Base-by-base conservation (phyloP, 2,113 vertebrate genomes). In the Centropus unirufus region DNA sequence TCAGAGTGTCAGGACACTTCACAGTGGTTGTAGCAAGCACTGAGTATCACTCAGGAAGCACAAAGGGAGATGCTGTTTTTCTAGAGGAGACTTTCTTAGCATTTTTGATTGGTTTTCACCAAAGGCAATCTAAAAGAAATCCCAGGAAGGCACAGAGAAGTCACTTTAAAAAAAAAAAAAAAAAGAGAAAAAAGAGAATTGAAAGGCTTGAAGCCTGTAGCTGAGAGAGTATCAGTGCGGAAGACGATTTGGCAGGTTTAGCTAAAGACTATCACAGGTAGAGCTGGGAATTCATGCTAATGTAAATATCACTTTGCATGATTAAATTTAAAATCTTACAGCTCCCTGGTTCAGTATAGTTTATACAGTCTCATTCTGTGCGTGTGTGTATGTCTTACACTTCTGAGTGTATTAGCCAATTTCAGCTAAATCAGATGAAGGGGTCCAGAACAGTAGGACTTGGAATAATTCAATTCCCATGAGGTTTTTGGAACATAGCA, bases 391-490 rank as follows among this genome's bases (percentile, higher is more conserved):
- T 36, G 29, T 69, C 55, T 83, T 46, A 5, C 8, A 8, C 55
- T 55, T 83, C 55, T 80, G 51, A 70, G 27, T 36, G 26, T 70
- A 81, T 77, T 61, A 89, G 32, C 26, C 44, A 63, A 34, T 86
- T 75, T 63, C 66, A 86, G 29, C 63, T 86, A 83, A 93, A 81
- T 92, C 27, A 90, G 76, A 90, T 92, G 90, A 70, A 92, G 76
- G 89, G 51, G 34, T 23, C 36, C 79, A 81, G 86, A 76, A 86
- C 73, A 74, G 83, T 52, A 86, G 73, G 52, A 77, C 55, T 89
- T 92, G 57, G 75, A 22, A 78, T 96, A 93, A 96, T 94, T 95
- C 39, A 93, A 83, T 96, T 94, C 88, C 72, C 61, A 15, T 51
- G 52, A 74, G 72, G 39, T 42, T 76, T 94, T 95, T 89, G 76